Evolutionary conservation across 2,113 vertebrate genomes (phyloP).

Genomic region (Clarias macrocephalus): DNA sequence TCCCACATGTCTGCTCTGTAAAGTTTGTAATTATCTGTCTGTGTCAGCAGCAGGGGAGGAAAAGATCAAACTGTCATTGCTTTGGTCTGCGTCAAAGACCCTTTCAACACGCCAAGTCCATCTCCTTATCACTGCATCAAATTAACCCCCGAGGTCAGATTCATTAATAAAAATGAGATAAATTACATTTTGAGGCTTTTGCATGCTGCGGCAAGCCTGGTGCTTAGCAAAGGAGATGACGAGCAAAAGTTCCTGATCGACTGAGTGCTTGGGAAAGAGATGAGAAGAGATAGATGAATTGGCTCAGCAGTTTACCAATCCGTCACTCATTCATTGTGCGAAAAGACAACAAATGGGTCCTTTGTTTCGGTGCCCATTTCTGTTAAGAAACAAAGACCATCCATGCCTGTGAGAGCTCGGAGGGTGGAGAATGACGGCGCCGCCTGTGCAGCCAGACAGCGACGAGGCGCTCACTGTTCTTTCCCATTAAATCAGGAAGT

Average conservation of each 20-base stretch:
- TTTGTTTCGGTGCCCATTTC: conserved; percentile 42
- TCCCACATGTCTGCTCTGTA: conserved; percentile 39
- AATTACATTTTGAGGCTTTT: conserved; percentile 51
- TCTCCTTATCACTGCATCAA: conserved; percentile 50
- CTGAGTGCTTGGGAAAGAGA: conserved; percentile 46
- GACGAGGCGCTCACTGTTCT: conserved; percentile 27
- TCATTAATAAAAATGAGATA: conserved; percentile 64
- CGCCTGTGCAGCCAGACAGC: conserved; percentile 46
- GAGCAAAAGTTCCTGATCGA: conserved; percentile 54
- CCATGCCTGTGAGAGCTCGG: conserved; percentile 28
- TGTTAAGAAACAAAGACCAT: conserved; percentile 42
- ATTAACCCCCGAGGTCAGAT: conserved; percentile 58
- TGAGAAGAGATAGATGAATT: conserved; percentile 15
- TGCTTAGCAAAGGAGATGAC: conserved; percentile 42
- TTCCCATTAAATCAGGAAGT: conserved; percentile 30
- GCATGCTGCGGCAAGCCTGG: conserved; percentile 41
- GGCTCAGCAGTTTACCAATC: conserved; percentile 41
- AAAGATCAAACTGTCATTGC: conserved; percentile 44
- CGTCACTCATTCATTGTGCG: conserved; percentile 49
- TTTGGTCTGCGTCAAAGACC: conserved; percentile 30
- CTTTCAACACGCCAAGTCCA: conserved; percentile 40
- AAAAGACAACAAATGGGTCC: conserved; percentile 47
- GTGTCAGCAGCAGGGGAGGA: not conserved
- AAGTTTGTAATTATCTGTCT: conserved; percentile 55
- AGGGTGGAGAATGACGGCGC: conserved; percentile 38